phyloP scores from a whole-genome alignment of 2,888 invertebrate species.

The Conistra vaccinii region DNA sequence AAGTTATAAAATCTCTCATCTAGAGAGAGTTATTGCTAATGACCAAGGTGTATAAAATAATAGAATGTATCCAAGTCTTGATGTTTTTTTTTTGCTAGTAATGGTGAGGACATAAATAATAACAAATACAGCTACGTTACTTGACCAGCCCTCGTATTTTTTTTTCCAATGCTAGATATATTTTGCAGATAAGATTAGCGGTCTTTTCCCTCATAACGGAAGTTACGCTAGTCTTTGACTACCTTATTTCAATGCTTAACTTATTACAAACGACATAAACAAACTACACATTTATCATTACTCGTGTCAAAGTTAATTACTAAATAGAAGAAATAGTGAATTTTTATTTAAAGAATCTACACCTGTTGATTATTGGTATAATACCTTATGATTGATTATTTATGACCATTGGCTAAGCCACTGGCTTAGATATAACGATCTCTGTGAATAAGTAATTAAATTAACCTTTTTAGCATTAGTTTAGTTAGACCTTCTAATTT shows the following conservation, averaged over 20 bases:
- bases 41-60: too few relatives aligned
- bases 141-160: not conserved
- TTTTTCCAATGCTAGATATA: not conserved
- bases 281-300: slow-evolving; percentile 9
- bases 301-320: not conserved
- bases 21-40: too few relatives aligned
- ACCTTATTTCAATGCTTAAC: slow-evolving; percentile 6
- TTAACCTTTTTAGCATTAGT: slow-evolving; percentile 38
- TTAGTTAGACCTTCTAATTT: slow-evolving; percentile 4
- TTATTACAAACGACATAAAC: slow-evolving; percentile 3
- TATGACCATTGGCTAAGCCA: not conserved
- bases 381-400: too few relatives aligned
- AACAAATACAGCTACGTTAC: not conserved
- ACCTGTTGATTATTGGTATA: slow-evolving; percentile 23
- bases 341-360: slow-evolving; percentile 7
- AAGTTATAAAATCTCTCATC: too few relatives aligned
- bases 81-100: not conserved
- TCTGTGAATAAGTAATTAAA: slow-evolving; percentile 51
- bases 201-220: not conserved
- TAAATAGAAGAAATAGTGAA: not conserved
- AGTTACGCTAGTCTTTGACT: not conserved
- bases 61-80: not conserved
- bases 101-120: not conserved
- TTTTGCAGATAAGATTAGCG: not conserved
- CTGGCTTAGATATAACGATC: slow-evolving; percentile 10